Percentiles rank a stretch among this genome's conserved stretches.
Conservation (phyloP, 2,113 vertebrate genomes). For the Clarias gariepinus region DNA sequence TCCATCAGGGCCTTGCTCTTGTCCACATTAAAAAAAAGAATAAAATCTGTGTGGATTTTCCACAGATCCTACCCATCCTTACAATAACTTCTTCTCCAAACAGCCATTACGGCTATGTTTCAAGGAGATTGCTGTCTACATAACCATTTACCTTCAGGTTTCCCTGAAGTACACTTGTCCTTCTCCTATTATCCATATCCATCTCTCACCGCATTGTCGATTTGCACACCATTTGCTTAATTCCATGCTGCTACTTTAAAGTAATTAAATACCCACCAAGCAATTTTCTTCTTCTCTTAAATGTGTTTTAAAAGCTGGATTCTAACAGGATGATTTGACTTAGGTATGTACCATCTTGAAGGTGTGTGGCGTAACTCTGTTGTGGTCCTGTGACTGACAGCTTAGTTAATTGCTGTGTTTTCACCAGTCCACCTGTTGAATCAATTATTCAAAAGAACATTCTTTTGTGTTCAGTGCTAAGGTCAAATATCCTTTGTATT, state of each 20-base stretch:
- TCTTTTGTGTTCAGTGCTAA: slow-evolving; percentile 20
- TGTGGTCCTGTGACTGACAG: slow-evolving; percentile 25
- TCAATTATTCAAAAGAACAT: slow-evolving; percentile 26
- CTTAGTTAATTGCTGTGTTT: slow-evolving; percentile 24
- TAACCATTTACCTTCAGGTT: background rate
- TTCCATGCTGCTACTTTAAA: background rate
- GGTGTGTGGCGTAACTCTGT: background rate
- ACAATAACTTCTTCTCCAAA: slow-evolving; percentile 7
- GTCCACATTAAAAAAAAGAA: background rate
- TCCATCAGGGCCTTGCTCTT: background rate
- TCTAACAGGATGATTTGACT: background rate
- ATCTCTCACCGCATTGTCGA: background rate
- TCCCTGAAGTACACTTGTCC: background rate
- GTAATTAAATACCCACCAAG: background rate
- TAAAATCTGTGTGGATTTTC: background rate
- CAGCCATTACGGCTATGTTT: background rate
- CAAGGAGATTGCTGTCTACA: slow-evolving; percentile 1
- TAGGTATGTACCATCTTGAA: background rate
- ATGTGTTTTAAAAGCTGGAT: background rate
- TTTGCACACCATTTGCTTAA: background rate
- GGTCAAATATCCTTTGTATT: slow-evolving; percentile 3
- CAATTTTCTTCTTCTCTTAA: background rate
- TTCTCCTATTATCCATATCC: background rate
- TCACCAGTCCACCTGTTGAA: background rate
- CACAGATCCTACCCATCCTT: background rate